Percentiles rank a stretch among this genome's conserved stretches.
phyloP scores from a whole-genome alignment of 64 coral and sea anemone genomes.

The Porites australiensis region DNA sequence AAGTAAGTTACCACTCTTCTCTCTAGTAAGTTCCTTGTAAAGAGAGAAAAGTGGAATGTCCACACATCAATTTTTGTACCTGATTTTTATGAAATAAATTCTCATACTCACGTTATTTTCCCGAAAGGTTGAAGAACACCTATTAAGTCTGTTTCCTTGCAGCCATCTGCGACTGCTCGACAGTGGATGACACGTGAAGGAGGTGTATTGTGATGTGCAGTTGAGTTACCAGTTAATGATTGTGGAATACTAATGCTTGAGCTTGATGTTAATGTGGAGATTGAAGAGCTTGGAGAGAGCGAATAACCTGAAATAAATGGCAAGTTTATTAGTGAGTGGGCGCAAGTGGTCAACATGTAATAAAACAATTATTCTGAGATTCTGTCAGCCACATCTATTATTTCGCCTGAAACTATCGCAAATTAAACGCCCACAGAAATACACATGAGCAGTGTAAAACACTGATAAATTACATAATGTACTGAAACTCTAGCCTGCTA shows the following conservation, averaged over 20 bases:
- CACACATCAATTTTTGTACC: no score
- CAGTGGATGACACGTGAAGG: constrained; percentile 96
- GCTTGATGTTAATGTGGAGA: constrained; percentile 71
- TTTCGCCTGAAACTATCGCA: background rate
- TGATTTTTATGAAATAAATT: no score
- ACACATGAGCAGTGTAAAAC: background rate
- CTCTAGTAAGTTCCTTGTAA: no score
- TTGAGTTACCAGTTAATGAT: constrained; percentile 73
- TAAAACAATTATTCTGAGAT: background rate
- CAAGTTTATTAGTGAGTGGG: constrained; percentile 1
- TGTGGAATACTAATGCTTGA: constrained; percentile 65
- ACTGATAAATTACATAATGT: background rate
- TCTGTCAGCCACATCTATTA: background rate
- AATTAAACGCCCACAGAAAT: constrained; percentile 10
- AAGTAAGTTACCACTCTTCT: no score
- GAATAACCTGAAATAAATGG: constrained; percentile 68
- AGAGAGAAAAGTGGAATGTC: no score
- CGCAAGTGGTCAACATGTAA: constrained; percentile 28
- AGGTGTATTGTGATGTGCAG: constrained; percentile 92
- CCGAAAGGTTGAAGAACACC: constrained; percentile 97
- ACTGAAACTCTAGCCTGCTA: background rate
- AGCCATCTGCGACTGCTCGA: constrained; percentile 96
- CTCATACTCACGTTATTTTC: constrained; percentile 97
- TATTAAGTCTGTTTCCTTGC: constrained; percentile 97
- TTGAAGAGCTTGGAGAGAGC: constrained; percentile 70